Percentiles rank a stretch among this genome's conserved stretches.
phyloP scores from a whole-genome alignment of 37 sponge, comb jelly and placozoan species.

The Geodia barretti region DNA sequence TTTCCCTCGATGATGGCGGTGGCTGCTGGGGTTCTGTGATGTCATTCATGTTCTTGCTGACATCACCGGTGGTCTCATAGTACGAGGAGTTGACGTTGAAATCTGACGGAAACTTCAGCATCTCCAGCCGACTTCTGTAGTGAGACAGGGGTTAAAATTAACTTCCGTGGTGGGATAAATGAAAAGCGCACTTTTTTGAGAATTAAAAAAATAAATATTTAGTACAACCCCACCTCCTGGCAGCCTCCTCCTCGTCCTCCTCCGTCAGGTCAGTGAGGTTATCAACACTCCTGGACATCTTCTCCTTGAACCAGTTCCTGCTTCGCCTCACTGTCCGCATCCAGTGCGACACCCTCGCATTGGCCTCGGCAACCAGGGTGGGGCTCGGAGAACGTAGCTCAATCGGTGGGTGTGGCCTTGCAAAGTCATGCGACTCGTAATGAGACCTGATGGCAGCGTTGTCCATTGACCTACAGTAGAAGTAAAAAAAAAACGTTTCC shows the following conservation, averaged over 20 bases:
- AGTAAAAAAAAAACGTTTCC: too few relatives aligned
- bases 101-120: conserved; percentile 61
- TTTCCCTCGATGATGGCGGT: neutral
- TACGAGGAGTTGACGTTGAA: conserved; percentile 10
- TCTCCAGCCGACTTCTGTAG: conserved; percentile 11
- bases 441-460: neutral
- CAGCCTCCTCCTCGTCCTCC: conserved; percentile 55
- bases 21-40: neutral
- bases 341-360: neutral
- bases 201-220: too few relatives aligned
- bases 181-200: too few relatives aligned
- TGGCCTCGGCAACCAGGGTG: neutral
- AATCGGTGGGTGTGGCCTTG: neutral
- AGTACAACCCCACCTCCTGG: neutral
- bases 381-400: too few relatives aligned
- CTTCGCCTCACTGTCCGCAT: neutral
- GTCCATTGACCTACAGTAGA: neutral
- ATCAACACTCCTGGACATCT: conserved; percentile 22
- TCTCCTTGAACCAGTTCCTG: neutral
- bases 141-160: neutral
- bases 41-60: neutral
- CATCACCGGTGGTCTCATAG: neutral
- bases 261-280: conserved; percentile 54
- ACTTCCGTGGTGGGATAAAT: too few relatives aligned
- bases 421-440: neutral